These are phyloP conservation scores for Phengaris arion DNA, from an alignment of 2,888 invertebrate genomes.

Conservation along the genomic window DNA sequence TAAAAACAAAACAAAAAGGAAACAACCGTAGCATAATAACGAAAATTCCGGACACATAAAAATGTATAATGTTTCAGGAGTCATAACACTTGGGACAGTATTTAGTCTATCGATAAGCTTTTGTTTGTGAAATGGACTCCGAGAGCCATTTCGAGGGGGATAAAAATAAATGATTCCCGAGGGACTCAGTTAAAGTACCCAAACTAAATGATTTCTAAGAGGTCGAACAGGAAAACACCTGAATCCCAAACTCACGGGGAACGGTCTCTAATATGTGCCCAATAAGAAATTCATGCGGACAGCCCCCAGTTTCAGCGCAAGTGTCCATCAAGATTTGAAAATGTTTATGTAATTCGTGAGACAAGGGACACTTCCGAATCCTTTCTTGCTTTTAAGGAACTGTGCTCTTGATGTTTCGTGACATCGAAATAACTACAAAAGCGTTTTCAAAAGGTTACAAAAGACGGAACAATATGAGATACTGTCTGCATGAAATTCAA, in stretches of 20 bases:
- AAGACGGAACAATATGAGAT: background rate
- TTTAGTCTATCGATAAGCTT: slow-evolving; percentile 25
- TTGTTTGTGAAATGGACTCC: slow-evolving; percentile 18
- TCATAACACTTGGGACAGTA: slow-evolving; percentile 9
- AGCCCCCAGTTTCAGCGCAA: background rate
- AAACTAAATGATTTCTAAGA: slow-evolving; percentile 55
- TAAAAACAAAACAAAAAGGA: slow-evolving; percentile 24
- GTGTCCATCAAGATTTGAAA: slow-evolving; percentile 13
- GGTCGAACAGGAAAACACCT: slow-evolving; percentile 60
- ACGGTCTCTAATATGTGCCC: slow-evolving; percentile 7
- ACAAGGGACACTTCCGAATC: background rate
- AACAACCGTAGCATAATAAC: slow-evolving; percentile 39
- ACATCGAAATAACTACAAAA: slow-evolving; percentile 1
- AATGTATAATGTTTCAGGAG: background rate
- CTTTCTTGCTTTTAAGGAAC: background rate
- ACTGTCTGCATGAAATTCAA: background rate
- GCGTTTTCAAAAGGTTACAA: background rate
- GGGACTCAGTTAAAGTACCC: slow-evolving; percentile 49
- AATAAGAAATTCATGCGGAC: slow-evolving; percentile 31
- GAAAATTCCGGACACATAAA: slow-evolving; percentile 13
- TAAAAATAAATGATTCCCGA: slow-evolving; percentile 48
- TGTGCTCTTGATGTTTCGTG: background rate
- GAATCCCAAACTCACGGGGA: slow-evolving; percentile 41
- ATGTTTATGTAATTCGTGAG: slow-evolving; percentile 4
- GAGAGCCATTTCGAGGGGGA: slow-evolving; percentile 32